phyloP scores from a whole-genome alignment of 2,113 vertebrate species.

The Planiliza haematocheilus region DNA sequence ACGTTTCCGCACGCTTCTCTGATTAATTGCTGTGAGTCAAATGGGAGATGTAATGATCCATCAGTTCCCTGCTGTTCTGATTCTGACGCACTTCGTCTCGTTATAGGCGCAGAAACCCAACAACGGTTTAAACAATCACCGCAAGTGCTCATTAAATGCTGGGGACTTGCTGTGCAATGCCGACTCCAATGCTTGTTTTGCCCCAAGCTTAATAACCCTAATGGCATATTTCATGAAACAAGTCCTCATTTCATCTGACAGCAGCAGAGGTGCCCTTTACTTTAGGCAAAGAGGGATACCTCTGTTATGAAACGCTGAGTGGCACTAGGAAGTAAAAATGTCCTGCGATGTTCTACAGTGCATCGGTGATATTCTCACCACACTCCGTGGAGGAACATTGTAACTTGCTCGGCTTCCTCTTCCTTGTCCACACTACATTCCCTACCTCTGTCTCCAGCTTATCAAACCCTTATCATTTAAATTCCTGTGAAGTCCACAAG shows the following conservation, averaged over 20 bases:
- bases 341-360: neutral
- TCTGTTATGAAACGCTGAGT: neutral
- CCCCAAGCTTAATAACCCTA: conserved; percentile 5
- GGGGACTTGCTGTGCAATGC: neutral
- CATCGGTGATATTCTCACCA: no score
- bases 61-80: neutral
- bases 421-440: no score
- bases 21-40: conserved; percentile 3
- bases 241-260: neutral
- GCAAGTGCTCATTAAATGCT: neutral
- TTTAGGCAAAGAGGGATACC: neutral
- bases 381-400: neutral
- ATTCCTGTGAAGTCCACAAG: no score
- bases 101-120: neutral
- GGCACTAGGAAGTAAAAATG: neutral
- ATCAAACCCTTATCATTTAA: no score
- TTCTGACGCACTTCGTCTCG: neutral
- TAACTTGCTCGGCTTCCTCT: neutral
- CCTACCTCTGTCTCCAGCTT: no score
- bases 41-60: neutral
- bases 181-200: neutral
- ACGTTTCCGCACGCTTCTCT: neutral
- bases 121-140: neutral
- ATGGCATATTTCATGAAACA: conserved; percentile 1
- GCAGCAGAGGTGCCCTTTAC: neutral